phyloP scores from a whole-genome alignment of 1,140 invertebrate species.

The Drosophila bocqueti region DNA sequence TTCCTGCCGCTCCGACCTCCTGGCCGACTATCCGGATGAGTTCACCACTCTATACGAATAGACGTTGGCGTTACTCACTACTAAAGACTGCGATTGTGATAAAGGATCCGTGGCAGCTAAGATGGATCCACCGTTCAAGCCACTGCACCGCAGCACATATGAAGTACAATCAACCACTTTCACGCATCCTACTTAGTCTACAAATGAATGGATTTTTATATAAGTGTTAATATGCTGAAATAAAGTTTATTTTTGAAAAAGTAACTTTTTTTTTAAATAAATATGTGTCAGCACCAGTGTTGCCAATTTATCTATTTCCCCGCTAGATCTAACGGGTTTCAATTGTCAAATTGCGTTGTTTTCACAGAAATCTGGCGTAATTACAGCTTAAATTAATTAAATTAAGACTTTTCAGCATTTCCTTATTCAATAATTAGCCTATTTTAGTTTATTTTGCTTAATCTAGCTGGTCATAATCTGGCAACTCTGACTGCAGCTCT shows the following conservation, averaged over 20 bases:
- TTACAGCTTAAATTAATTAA: too few relatives aligned
- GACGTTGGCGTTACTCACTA: neutral
- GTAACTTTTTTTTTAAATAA: neutral
- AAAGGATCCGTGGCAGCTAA: neutral
- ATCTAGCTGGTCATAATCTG: too few relatives aligned
- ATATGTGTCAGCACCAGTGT: neutral
- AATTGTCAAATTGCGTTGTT: too few relatives aligned
- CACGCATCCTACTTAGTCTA: neutral
- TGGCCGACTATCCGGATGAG: constrained; percentile 28
- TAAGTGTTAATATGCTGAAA: constrained; percentile 1
- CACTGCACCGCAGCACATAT: constrained; percentile 13
- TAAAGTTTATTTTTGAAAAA: neutral
- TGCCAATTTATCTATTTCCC: too few relatives aligned
- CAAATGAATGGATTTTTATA: neutral
- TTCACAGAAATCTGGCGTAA: too few relatives aligned
- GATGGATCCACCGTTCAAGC: constrained; percentile 16
- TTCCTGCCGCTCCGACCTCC: constrained; percentile 60
- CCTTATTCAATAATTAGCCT: too few relatives aligned
- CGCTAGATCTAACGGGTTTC: too few relatives aligned
- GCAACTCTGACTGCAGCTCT: too few relatives aligned
- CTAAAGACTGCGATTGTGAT: constrained; percentile 43
- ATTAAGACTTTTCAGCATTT: too few relatives aligned
- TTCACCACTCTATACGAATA: constrained; percentile 26
- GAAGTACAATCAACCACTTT: constrained; percentile 4
- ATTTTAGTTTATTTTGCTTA: too few relatives aligned